phyloP scores from a whole-genome alignment of 2,113 vertebrate species.

The Vimba vimba region DNA sequence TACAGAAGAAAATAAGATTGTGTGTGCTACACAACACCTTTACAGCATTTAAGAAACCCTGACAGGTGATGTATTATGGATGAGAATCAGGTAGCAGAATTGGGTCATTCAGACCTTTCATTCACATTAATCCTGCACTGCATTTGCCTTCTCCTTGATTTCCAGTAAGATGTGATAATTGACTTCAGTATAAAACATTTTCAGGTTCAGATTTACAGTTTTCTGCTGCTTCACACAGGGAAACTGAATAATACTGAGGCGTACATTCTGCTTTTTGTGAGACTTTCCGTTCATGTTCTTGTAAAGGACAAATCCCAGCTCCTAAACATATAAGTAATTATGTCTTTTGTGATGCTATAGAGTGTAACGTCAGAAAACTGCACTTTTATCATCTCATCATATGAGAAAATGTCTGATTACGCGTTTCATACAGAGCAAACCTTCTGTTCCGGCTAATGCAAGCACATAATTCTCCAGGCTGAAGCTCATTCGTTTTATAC shows the following conservation, averaged over 20 bases:
- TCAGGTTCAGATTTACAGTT: not conserved
- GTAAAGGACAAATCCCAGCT: not conserved
- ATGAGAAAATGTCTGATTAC: not conserved
- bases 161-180: not conserved
- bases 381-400: not conserved
- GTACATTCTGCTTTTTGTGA: not conserved
- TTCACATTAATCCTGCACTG: slow-evolving; percentile 15
- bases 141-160: not conserved
- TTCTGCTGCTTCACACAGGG: not conserved
- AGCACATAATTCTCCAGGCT: not conserved
- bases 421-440: not conserved
- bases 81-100: not conserved
- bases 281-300: not conserved
- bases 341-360: not conserved
- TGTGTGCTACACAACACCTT: not conserved
- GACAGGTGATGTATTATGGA: slow-evolving; percentile 10
- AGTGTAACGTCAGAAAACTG: not conserved
- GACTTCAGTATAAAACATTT: not conserved
- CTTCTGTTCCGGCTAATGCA: not conserved
- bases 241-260: not conserved
- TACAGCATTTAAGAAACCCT: not conserved
- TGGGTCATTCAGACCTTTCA: slow-evolving; percentile 31
- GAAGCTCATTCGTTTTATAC: not conserved
- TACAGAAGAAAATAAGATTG: not conserved
- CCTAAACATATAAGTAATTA: not conserved